Conservation (phyloP, 2,113 vertebrate genomes). For the Elgaria multicarinata region DNA sequence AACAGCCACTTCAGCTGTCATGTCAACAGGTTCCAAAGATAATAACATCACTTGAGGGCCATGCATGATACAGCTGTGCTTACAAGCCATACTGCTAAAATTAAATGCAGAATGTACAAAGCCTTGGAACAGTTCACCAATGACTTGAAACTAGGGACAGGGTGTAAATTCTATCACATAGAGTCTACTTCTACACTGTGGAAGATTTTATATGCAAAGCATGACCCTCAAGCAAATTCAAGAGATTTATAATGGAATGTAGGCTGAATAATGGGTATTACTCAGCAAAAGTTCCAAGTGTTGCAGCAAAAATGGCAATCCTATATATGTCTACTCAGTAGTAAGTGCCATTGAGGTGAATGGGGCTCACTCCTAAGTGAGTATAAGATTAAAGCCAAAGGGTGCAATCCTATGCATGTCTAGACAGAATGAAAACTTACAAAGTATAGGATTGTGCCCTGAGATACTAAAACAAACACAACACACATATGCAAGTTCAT, state of each 20-base stretch:
- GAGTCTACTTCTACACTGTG: not conserved
- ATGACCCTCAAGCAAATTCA: fast-evolving
- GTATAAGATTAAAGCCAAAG: too few species aligned
- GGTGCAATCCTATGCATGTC: too few species aligned
- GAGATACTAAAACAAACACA: not conserved
- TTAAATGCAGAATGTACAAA: conserved; percentile 60
- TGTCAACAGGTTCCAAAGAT: conserved; percentile 89
- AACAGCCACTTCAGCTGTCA: conserved; percentile 78
- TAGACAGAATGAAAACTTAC: too few species aligned
- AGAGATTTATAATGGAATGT: conserved; percentile 61
- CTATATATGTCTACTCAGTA: too few species aligned
- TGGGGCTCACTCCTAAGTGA: too few species aligned
- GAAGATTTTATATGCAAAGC: not conserved
- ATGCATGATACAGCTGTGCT: conserved; percentile 76
- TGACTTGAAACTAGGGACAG: conserved; percentile 52
- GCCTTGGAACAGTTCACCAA: conserved; percentile 50
- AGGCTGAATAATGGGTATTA: conserved; percentile 38
- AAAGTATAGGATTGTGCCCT: not conserved
- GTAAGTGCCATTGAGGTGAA: too few species aligned
- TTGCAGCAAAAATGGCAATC: not conserved
- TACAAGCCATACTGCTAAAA: conserved; percentile 71
- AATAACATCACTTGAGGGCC: conserved; percentile 80
- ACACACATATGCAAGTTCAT: not conserved
- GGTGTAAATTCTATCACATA: not conserved
- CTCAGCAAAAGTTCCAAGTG: not conserved